Evolutionary conservation across 2,797 vertebrate species (phyloP), one percentile per base, ranked within the genome.

Genomic region (Emydoidea blandingii): DNA sequence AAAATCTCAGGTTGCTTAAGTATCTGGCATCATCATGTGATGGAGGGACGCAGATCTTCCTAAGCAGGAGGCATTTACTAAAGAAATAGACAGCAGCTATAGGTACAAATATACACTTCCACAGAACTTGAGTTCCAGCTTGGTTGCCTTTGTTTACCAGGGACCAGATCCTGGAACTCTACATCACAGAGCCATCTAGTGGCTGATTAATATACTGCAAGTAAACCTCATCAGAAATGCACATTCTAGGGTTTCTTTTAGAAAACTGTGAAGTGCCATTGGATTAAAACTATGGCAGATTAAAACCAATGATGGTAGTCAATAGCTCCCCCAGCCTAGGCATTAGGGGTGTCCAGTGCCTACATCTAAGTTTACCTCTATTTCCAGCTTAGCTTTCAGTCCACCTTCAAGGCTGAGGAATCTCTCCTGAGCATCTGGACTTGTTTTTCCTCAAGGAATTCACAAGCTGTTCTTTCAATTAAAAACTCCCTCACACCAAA

Each of bases 1-100:
- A 2, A 95, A 80, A 68, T 4, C 23, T 79, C 56, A 11, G 12
- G 0, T 5, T 10, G 15, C 9, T 79, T 21, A 37, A 72, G 18
- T 37, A 41, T 37, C 68, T 15, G 31, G 53, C 23, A 47, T 50
- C 5, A 62, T 0, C 0, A 15, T 59, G 5, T 0, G 0, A 37
- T n/a, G 41, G 47, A 5, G 52, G 0, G 1, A 72, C 41, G 54
- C 65, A 84, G 44, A 57, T 62, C 34, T 65, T 79, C 34, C 11
- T 72, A 57, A 54, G 54, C 18, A 6, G 74, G 41, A 80, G 49
- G 25, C 16, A 25, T 76, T 62, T 52, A 44, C 23, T 41, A 74
- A 74, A 74, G 18, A 74, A 74, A 74, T 74, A 6, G 5, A 21
- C 23, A 12, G 37, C 7, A 23, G 16, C 1, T 0, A 5, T 3